Percentiles rank a stretch among this genome's conserved stretches.
phyloP scores from a whole-genome alignment of 2,888 invertebrate genomes.

The Parnassius smintheus region DNA sequence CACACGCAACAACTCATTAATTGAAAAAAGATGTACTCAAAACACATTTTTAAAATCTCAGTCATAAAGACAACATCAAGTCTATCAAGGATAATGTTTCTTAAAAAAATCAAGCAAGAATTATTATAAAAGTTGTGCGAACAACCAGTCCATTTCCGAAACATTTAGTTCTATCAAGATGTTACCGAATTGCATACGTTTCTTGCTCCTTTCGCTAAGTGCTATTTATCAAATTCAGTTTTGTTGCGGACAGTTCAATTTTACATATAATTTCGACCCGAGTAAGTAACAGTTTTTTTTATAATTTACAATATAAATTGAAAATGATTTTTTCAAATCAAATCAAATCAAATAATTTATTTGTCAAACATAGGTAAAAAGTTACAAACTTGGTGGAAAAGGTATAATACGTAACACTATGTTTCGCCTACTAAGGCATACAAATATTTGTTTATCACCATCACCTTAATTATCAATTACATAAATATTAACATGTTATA shows the following conservation, averaged over 20 bases:
- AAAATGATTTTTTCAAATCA: too few species aligned
- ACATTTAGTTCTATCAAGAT: constrained; percentile 37
- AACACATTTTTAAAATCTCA: not conserved
- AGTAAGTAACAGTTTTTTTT: constrained; percentile 28
- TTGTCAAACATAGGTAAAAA: too few species aligned
- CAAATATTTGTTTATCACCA: too few species aligned
- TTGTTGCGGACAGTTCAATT: constrained; percentile 36
- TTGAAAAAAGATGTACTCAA: not conserved
- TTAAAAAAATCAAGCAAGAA: constrained; percentile 25
- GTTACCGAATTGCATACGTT: constrained; percentile 36
- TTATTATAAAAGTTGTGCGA: constrained; percentile 33
- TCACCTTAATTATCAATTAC: too few species aligned
- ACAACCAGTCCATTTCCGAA: constrained; percentile 36
- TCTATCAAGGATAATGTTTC: constrained; percentile 3
- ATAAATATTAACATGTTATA: too few species aligned
- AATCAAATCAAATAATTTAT: too few species aligned
- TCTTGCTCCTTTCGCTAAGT: constrained; percentile 32
- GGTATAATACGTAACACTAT: too few species aligned
- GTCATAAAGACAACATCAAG: not conserved
- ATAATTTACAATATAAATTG: too few species aligned
- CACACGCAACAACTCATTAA: not conserved
- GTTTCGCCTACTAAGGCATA: too few species aligned
- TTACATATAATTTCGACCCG: constrained; percentile 28
- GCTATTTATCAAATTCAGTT: constrained; percentile 32
- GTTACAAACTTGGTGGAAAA: too few species aligned